Evolutionary conservation across 2,888 invertebrate genomes (phyloP).

Genomic region (Herminia tarsipennalis): DNA sequence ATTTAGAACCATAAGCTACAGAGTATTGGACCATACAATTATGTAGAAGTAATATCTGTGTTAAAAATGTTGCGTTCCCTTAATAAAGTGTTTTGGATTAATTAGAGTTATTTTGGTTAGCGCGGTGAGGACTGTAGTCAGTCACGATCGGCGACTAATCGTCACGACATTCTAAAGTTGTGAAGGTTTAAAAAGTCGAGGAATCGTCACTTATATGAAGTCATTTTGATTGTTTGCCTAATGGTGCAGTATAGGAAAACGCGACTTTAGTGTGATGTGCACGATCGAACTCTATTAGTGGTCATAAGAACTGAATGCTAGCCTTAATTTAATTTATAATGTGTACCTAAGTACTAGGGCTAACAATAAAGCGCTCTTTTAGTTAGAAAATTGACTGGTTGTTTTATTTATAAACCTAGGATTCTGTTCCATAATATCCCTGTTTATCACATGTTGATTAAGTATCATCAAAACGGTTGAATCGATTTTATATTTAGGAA

Average conservation of each 20-base stretch:
- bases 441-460: too few species aligned
- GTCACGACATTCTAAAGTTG: slow-evolving; percentile 37
- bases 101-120: slow-evolving; percentile 66
- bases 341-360: slow-evolving; percentile 75
- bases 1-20: slow-evolving; percentile 35
- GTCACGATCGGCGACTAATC: slow-evolving; percentile 51
- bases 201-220: too few species aligned
- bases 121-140: slow-evolving; percentile 46
- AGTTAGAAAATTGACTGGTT: slow-evolving; percentile 78
- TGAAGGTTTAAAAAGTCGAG: too few species aligned
- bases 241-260: too few species aligned
- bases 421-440: too few species aligned
- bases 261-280: slow-evolving; percentile 19
- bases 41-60: slow-evolving; percentile 39
- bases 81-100: slow-evolving; percentile 58
- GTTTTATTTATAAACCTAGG: too few species aligned
- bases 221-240: too few species aligned
- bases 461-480: too few species aligned
- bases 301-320: slow-evolving; percentile 84
- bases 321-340: slow-evolving; percentile 84
- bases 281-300: slow-evolving; percentile 45
- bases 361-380: slow-evolving; percentile 84
- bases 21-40: slow-evolving; percentile 43
- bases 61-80: slow-evolving; percentile 57
- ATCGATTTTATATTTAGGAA: too few species aligned